Conservation (phyloP, 2,113 vertebrate species). For the Scatophagus argus region DNA sequence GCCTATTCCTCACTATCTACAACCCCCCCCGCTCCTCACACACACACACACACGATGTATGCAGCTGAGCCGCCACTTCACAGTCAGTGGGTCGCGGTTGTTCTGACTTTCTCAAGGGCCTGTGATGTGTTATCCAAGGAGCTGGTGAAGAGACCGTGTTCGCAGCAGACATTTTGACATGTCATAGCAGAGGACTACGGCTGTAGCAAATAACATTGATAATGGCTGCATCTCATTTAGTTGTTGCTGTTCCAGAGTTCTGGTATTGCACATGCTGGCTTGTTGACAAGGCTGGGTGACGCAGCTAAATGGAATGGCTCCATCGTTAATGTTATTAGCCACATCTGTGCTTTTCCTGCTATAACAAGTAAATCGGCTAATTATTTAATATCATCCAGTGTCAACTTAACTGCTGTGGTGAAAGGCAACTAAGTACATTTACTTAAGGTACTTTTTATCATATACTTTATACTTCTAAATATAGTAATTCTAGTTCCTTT, state of each 20-base stretch:
- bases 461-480: neutral
- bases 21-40: neutral
- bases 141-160: neutral
- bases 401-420: neutral
- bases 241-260: neutral
- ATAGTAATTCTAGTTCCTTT: neutral
- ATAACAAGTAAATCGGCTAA: neutral
- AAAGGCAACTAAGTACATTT: neutral
- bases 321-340: neutral
- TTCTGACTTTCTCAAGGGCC: slow-evolving; percentile 8
- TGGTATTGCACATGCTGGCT: neutral
- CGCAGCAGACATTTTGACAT: slow-evolving; percentile 24
- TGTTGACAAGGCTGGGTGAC: neutral
- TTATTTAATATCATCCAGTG: neutral
- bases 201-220: neutral
- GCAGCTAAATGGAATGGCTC: neutral
- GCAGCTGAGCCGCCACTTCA: slow-evolving; percentile 48
- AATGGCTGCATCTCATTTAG: neutral
- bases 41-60: neutral
- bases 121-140: slow-evolving; percentile 5
- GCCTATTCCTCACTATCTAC: slow-evolving; percentile 14
- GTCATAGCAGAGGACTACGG: neutral
- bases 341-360: neutral
- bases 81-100: slow-evolving; percentile 31
- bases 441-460: neutral